Evolutionary conservation across 2,113 vertebrate species (phyloP), one percentile per base, ranked within the genome.

Genomic region (Galbula dea): DNA sequence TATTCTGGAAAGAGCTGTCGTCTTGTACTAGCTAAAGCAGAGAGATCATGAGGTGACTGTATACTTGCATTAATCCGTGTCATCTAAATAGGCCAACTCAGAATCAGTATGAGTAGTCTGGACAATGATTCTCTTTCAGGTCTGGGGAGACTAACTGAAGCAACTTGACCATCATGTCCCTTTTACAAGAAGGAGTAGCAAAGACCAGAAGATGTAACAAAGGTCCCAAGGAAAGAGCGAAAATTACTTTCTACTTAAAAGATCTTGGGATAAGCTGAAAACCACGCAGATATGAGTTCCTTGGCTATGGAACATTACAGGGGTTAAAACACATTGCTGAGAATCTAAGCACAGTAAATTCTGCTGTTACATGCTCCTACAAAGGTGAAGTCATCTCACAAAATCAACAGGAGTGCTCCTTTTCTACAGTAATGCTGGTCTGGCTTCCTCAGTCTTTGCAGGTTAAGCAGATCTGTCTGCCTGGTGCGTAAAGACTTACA

Each of bases 311-410:
- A 45, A 11, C 5, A 7, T 75, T 75, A 23, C 0, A 1, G 30
- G 22, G 27, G 10, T 29, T 66, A 4, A 46, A 71, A n/a, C 7
- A 41, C 14, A 20, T 30, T 76, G 45, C 57, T 76, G 52, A 76
- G 32, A 81, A 51, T 59, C 59, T 34, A 59, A 67, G 39, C 21
- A 20, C 9, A 19, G 32, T 19, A 41, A 24, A 15, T 48, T 21
- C n/a, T 84, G 5, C 24, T 74, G 17, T 59, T 86, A 43, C 24
- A 32, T n/a, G 11, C 20, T 67, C 23, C 29, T 0, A 0, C 20
- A 52, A 36, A 81, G 15, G 27, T 59, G 86, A 74, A 72, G 30
- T 18, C 20, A 68, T 75, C 14, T 59, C 43, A 55, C 32, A 74
- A 61, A 86, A 55, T 30, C 15, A 85, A 37, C 15, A 45, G 9